Evolutionary conservation across 2,797 vertebrate species (phyloP), one percentile per base, ranked within the genome.

Genomic region (Chiroxiphia lanceolata): DNA sequence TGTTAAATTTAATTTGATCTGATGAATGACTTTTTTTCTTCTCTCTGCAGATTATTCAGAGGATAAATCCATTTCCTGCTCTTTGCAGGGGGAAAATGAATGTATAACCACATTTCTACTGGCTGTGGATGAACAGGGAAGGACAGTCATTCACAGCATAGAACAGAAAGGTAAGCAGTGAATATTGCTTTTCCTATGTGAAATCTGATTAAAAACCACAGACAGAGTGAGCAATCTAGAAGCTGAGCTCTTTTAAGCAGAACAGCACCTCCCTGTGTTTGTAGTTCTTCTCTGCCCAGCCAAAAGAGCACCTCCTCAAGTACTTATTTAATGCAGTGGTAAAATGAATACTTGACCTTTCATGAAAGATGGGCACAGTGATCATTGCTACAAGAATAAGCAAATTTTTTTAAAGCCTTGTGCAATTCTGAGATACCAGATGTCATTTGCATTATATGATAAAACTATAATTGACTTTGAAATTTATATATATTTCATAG

Each of bases 21-120:
- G 87, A 95, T 92, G 63, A 96, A 97, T 95, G 47, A 91, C 71
- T 91, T 90, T 87, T 96, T 96, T 97, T 22, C 34, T 53, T 87
- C 13, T 38, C 93, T 96, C 81, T 98, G 93, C 97, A 99, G 99
- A 98, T 97, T 98, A 98, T 97, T 98, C 98, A 93, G 98, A 98
- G 96, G 98, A 98, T 90, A 97, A 97, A 95, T 98, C 98, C 77
- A 97, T 98, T 97, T 94, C 96, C 83, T 99, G 99, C 97, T 98
- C 96, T 67, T 97, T 99, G 95, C 98, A 98, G 98, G 98, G 96
- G 44, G 98, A 99, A 97, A 98, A 99, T 44, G 98, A 99, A 96
- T 99, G 99, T 96, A 97, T 98, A 97, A 98, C 98, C 94, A 99
- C 99, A 56, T 99, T 99, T 98, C 97, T 96, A 48, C 97, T 99